phyloP scores from a whole-genome alignment of 2,797 vertebrate genomes.

The Pipistrellus pygmaeus region DNA sequence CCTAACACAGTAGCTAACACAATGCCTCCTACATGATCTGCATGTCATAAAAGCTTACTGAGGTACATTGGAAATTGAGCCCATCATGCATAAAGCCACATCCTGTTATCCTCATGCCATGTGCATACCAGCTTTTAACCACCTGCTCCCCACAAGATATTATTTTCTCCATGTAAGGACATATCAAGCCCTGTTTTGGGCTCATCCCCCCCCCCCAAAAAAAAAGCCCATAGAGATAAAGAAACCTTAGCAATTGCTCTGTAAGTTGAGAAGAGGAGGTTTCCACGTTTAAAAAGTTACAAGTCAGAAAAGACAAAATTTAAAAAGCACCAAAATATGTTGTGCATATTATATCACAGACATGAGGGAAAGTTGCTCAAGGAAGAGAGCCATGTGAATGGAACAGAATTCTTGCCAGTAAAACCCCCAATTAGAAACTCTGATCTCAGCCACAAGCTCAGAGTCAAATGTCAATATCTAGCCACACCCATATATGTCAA shows the following conservation, averaged over 20 bases:
- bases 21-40: background rate
- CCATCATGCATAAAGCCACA: background rate
- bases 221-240: background rate
- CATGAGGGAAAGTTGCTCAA: background rate
- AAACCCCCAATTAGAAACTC: background rate
- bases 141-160: background rate
- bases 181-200: background rate
- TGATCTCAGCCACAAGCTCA: background rate
- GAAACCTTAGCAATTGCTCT: background rate
- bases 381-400: background rate
- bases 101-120: background rate
- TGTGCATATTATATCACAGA: background rate
- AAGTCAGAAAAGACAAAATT: background rate
- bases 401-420: background rate
- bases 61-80: background rate
- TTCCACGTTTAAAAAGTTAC: background rate
- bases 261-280: background rate
- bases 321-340: background rate
- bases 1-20: background rate
- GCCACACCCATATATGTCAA: background rate
- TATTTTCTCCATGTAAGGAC: background rate
- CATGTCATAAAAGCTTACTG: background rate
- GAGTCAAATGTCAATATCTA: background rate
- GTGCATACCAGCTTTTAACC: background rate
- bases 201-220: background rate